Evolutionary conservation across 2,113 vertebrate species (phyloP).

Genomic region (Perognathus longimembris): DNA sequence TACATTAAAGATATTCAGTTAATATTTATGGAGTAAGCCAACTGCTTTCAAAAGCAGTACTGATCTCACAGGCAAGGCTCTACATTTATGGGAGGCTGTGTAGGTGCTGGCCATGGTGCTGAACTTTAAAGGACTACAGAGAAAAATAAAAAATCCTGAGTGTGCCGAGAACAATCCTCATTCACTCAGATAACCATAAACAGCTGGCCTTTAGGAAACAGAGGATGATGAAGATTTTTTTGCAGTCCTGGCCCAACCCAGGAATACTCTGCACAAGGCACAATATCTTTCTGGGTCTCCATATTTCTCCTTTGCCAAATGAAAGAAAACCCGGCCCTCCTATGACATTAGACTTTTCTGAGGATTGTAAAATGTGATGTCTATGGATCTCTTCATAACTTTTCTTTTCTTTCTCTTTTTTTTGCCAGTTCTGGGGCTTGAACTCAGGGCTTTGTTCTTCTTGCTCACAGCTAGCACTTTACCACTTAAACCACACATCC

Average conservation of each 20-base stretch:
- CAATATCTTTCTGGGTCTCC: conserved; percentile 37
- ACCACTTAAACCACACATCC: too few species aligned
- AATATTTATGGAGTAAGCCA: conserved; percentile 48
- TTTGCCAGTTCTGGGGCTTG: too few species aligned
- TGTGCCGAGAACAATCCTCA: conserved; percentile 35
- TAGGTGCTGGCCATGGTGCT: conserved; percentile 71
- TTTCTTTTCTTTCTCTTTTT: too few species aligned
- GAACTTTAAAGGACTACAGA: not conserved
- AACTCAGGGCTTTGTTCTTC: too few species aligned
- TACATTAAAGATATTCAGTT: not conserved
- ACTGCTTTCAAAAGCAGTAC: not conserved
- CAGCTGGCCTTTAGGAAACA: not conserved
- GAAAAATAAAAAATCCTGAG: not conserved
- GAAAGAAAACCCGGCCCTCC: conserved; percentile 1
- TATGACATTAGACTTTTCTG: not conserved
- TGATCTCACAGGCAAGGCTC: conserved; percentile 17
- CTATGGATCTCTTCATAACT: not conserved
- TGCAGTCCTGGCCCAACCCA: not conserved
- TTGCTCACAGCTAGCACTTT: too few species aligned
- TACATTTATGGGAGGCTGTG: not conserved
- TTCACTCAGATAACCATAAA: not conserved
- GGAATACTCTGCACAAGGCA: not conserved
- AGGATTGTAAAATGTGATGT: conserved; percentile 23
- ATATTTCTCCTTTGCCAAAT: conserved; percentile 37
- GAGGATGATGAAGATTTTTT: not conserved